Base-by-base conservation (phyloP, 2,888 invertebrate species). In the Melieria picta region DNA sequence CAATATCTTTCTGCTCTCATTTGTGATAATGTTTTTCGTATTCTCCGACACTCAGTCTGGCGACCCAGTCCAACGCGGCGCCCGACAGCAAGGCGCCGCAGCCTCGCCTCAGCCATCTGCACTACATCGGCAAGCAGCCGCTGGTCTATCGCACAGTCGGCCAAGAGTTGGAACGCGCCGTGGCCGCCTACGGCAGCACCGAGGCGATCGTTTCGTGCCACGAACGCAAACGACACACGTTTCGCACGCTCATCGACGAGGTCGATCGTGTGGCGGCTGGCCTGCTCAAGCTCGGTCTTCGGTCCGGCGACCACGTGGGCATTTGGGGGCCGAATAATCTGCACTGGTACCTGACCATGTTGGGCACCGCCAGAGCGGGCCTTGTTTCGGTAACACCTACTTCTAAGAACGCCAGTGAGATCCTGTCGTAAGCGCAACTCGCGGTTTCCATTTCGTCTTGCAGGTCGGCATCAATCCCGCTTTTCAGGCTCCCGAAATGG, bases 301-400 rank as follows among this genome's bases (percentile, higher is more conserved):
- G 90, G 69, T 89, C 86, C 46, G 94, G 94, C 0, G 95, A 96
- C 81, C 86, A 92, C 7, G 81, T 97, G 4, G 95, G 93, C 0
- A 88, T 96, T 42, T 95, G 94, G 93, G 91, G 92, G 0, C 94
- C 94, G 0, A 96, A 95, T 85, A 88, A 89, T 50, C 83, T 90
- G 60, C 92, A 94, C 81, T 97, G 96, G 96, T 89, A 92, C 73
- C 79, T 94, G 0, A 87, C 90, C 0, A 90, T 92, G 83, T 87
- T 93, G 82, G 95, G 93, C 0, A 90, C 92, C 1, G 90, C 92
- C 0, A 90, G 93, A 75, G 90, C 90, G 1, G 96, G 95, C 0
- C 85, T 94, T 3, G 88, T 93, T 46, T 84, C 92, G 88, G 94
- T 94, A 9, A 9, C 30, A 30, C 30, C 30, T 30, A 30, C 30